Percentiles rank a stretch among this genome's conserved stretches.
Conservation (phyloP, 2,888 invertebrate genomes). For the Pristionchus exspectatus region DNA sequence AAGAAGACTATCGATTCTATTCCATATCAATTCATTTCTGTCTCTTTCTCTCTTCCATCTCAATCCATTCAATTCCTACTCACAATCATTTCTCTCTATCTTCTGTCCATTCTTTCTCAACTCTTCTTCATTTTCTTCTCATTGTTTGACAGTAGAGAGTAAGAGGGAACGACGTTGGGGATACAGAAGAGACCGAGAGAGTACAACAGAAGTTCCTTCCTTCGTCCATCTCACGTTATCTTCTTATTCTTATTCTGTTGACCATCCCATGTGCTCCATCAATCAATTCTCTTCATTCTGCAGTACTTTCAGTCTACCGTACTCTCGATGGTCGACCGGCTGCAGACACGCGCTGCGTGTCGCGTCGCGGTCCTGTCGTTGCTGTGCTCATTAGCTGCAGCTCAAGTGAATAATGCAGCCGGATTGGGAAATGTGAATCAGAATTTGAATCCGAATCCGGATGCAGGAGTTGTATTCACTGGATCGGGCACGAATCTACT, state of each 20-base stretch:
- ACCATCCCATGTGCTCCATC: constrained; percentile 5
- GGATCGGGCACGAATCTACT: constrained; percentile 74
- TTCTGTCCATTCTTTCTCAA: neutral
- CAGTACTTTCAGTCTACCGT: constrained; percentile 30
- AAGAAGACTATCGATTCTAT: constrained; percentile 4
- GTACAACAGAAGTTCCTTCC: neutral
- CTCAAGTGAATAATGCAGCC: constrained; percentile 31
- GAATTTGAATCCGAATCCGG: constrained; percentile 58
- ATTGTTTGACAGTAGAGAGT: neutral
- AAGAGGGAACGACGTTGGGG: neutral
- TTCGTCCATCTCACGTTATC: constrained; percentile 9
- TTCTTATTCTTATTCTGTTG: constrained; percentile 42
- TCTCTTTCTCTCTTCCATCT: constrained; percentile 27
- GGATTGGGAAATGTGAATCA: constrained; percentile 52
- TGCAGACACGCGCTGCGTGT: constrained; percentile 36
- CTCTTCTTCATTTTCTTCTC: constrained; percentile 12
- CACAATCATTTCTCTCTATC: neutral
- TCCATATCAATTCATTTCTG: constrained; percentile 12
- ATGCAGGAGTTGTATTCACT: constrained; percentile 69
- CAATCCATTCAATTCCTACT: neutral
- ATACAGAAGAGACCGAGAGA: constrained; percentile 36
- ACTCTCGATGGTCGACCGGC: constrained; percentile 36
- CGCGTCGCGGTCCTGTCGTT: constrained; percentile 44
- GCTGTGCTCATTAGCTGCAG: constrained; percentile 2
- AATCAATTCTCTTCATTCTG: neutral